Evolutionary conservation across 2,113 vertebrate genomes (phyloP).

Genomic region (Gymnocephalus cernua): DNA sequence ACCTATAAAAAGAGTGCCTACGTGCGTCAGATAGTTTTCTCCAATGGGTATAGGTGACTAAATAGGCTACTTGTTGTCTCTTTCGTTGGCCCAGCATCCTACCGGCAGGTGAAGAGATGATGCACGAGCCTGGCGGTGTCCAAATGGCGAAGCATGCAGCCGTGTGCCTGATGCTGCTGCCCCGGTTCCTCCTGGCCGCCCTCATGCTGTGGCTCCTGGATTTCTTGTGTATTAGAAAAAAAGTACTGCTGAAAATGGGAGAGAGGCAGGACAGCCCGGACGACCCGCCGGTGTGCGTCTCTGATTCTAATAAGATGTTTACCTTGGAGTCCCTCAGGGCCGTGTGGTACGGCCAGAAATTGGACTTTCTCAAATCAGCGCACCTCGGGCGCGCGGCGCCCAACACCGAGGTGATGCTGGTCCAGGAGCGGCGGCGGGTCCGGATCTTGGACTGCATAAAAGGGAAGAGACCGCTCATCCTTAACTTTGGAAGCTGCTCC

Average conservation of each 20-base stretch:
- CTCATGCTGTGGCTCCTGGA: slow-evolving; percentile 97
- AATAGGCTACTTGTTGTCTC: slow-evolving; percentile 57
- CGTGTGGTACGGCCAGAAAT: slow-evolving; percentile 97
- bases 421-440: slow-evolving; percentile 86
- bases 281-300: slow-evolving; percentile 95
- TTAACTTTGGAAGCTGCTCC: slow-evolving; percentile 99
- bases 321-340: slow-evolving; percentile 95
- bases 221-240: slow-evolving; percentile 95
- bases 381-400: slow-evolving; percentile 91
- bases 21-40: slow-evolving; percentile 84
- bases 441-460: slow-evolving; percentile 92
- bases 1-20: slow-evolving; percentile 92
- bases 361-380: slow-evolving; percentile 97
- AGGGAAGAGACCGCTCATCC: slow-evolving; percentile 92
- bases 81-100: slow-evolving; percentile 75
- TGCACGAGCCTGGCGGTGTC: slow-evolving; percentile 91
- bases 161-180: slow-evolving; percentile 94
- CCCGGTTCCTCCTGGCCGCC: slow-evolving; percentile 95
- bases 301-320: slow-evolving; percentile 97
- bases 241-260: slow-evolving; percentile 87
- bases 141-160: slow-evolving; percentile 90
- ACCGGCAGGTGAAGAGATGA: slow-evolving; percentile 76
- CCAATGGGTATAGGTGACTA: slow-evolving; percentile 81
- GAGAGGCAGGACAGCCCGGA: slow-evolving; percentile 84
- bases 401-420: slow-evolving; percentile 94